Conservation (phyloP, 2,113 vertebrate species). For the Megaceryle maxima region DNA sequence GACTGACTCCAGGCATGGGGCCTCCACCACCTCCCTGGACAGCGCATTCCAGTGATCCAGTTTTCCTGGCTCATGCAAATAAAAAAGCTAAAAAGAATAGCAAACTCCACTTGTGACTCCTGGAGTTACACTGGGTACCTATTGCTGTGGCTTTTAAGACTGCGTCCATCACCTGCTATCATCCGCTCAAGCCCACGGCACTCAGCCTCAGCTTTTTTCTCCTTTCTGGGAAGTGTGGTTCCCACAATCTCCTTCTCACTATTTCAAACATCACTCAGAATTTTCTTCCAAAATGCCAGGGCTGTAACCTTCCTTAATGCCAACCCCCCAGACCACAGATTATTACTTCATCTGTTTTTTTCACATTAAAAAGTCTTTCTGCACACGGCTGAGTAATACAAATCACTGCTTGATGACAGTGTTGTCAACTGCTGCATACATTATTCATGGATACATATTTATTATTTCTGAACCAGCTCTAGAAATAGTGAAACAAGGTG, state of each 20-base stretch:
- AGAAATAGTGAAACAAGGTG: neutral
- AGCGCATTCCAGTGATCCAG: no score
- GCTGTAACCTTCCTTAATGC: neutral
- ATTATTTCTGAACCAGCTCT: neutral
- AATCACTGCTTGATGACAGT: neutral
- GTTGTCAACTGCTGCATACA: neutral
- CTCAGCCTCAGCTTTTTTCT: neutral
- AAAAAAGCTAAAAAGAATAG: neutral
- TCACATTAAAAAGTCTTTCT: neutral
- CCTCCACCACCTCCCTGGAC: no score
- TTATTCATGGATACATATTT: neutral
- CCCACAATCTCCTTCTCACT: neutral
- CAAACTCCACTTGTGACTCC: neutral
- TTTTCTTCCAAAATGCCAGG: neutral
- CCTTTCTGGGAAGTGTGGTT: neutral
- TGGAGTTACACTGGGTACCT: neutral
- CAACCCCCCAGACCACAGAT: neutral
- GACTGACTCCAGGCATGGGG: no score
- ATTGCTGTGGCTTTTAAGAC: neutral
- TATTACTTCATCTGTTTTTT: neutral
- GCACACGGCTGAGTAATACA: neutral
- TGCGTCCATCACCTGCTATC: neutral
- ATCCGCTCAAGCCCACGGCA: neutral
- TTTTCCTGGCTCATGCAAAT: neutral
- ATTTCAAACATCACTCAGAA: neutral